Conservation (phyloP, 2,113 vertebrate species). For the Eulacestoma nigropectus region DNA sequence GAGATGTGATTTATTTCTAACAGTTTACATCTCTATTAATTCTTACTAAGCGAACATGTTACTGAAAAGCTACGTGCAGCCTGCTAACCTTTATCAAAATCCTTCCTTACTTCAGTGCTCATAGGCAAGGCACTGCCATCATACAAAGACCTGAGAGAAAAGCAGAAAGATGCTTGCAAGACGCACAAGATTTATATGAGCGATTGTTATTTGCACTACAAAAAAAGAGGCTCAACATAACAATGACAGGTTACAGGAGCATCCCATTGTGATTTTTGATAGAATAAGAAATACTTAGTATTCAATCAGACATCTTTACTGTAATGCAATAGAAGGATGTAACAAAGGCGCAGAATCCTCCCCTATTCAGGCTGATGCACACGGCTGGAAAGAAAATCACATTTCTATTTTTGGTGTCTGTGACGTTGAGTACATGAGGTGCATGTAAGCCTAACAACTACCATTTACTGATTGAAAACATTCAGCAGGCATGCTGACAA, state of each 20-base stretch:
- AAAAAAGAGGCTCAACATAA: not conserved
- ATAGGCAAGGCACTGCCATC: not conserved
- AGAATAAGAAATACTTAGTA: not conserved
- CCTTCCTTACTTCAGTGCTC: not conserved
- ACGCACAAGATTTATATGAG: not conserved
- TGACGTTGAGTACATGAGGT: not conserved
- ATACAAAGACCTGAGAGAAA: not conserved
- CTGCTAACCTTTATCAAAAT: not conserved
- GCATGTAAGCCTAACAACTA: not conserved
- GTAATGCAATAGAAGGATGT: not conserved
- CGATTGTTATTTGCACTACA: not conserved
- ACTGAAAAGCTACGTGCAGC: not conserved
- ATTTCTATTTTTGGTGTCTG: constrained; percentile 35
- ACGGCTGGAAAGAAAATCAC: constrained; percentile 25
- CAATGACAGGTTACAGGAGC: not conserved
- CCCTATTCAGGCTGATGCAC: not conserved
- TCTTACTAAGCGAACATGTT: not conserved
- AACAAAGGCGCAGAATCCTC: not conserved
- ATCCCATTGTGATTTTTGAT: not conserved
- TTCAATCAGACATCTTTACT: not conserved
- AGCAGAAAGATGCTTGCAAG: not conserved
- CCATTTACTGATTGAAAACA: not conserved
- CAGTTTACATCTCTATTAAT: not conserved
- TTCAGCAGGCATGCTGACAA: not conserved
- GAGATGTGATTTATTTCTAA: not conserved